Conservation (phyloP, 1,140 invertebrate species). For the Drosophila subpulchrella region DNA sequence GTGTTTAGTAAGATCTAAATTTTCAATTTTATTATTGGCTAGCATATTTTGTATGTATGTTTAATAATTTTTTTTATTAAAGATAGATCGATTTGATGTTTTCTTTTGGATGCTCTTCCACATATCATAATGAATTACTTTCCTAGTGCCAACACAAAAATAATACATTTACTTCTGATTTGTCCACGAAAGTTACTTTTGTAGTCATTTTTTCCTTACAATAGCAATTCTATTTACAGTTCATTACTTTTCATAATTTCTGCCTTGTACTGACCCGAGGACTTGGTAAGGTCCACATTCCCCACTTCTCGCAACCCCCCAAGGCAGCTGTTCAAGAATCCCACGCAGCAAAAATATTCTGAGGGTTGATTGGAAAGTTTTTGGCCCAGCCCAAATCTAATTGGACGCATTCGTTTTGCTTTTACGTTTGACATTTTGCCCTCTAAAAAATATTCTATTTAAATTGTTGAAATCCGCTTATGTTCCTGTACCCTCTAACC, state of each 20-base stretch:
- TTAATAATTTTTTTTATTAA: too few species aligned
- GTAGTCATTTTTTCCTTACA: conserved; percentile 1
- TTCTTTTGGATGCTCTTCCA: too few species aligned
- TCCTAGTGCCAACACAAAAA: background rate
- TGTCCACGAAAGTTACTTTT: background rate
- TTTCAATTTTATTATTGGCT: too few species aligned
- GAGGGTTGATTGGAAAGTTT: conserved; percentile 44
- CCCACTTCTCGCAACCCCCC: background rate
- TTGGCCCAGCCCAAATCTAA: conserved; percentile 57
- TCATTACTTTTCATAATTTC: conserved; percentile 74
- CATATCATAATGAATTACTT: too few species aligned
- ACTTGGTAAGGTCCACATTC: conserved; percentile 1
- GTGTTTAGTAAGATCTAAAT: too few species aligned
- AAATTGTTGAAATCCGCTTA: conserved; percentile 78
- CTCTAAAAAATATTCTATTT: conserved; percentile 70
- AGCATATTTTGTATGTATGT: too few species aligned
- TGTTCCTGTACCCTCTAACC: conserved; percentile 17
- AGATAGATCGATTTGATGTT: too few species aligned
- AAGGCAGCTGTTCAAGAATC: conserved; percentile 70
- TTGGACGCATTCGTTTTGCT: conserved; percentile 62
- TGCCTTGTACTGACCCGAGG: conserved; percentile 26
- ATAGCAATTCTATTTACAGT: conserved; percentile 66
- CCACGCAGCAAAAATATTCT: conserved; percentile 48
- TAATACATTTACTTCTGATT: conserved; percentile 5
- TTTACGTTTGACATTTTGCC: conserved; percentile 71